Percentiles rank a stretch among this genome's conserved stretches.
Evolutionary conservation across 2,888 invertebrate genomes (phyloP).

Genomic region (Tetragonisca angustula): DNA sequence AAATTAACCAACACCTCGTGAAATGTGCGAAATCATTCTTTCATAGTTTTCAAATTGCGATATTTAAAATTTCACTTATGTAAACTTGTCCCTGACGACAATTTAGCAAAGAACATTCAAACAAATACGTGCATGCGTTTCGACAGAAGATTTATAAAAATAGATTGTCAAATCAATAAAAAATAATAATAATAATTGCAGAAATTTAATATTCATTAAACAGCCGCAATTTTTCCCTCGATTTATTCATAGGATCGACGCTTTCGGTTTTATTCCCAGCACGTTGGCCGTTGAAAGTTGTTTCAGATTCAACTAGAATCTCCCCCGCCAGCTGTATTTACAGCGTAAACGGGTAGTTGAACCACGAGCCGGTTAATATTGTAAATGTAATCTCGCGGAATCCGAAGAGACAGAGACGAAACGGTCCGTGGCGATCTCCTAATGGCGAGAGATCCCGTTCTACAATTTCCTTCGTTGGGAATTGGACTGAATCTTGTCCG

Average conservation of each 20-base stretch:
- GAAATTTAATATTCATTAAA: not conserved
- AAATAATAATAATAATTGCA: no score
- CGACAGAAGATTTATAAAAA: no score
- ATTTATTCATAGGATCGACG: not conserved
- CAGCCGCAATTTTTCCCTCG: not conserved
- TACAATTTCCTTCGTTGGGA: constrained; percentile 55
- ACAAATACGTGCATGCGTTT: no score
- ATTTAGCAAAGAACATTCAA: no score
- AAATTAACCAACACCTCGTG: no score
- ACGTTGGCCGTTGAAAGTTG: not conserved
- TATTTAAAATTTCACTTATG: no score
- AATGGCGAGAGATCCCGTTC: constrained; percentile 46
- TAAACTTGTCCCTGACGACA: no score
- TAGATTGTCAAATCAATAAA: no score
- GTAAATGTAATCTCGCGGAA: constrained; percentile 55
- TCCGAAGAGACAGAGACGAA: constrained; percentile 36
- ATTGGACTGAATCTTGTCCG: constrained; percentile 44
- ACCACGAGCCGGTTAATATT: constrained; percentile 47
- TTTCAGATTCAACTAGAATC: not conserved
- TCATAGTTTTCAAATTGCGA: no score
- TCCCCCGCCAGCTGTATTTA: not conserved
- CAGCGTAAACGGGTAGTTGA: not conserved
- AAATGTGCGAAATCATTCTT: no score
- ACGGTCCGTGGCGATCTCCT: constrained; percentile 28
- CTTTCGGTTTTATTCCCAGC: not conserved